Evolutionary conservation across 2,797 vertebrate genomes (phyloP).

Genomic region (Orientallactaga sibirica): DNA sequence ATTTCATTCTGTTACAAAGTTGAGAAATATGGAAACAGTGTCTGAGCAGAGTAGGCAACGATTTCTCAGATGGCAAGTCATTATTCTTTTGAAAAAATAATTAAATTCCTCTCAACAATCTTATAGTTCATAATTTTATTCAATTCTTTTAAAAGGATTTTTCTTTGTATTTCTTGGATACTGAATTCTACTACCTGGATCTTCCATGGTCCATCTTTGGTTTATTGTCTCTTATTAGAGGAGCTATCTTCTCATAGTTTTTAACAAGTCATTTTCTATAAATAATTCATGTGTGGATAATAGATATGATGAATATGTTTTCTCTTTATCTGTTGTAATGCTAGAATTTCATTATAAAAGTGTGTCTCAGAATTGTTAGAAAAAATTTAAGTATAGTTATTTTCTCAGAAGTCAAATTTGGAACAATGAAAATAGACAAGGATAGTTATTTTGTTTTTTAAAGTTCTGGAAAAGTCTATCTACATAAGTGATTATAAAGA

Average conservation of each 20-base stretch:
- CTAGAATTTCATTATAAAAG: constrained; percentile 37
- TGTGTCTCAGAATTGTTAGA: constrained; percentile 40
- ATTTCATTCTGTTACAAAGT: constrained; percentile 46
- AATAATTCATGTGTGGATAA: constrained; percentile 12
- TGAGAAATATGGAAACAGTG: constrained; percentile 14
- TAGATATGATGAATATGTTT: constrained; percentile 3
- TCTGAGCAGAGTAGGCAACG: background rate
- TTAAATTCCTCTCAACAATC: constrained; percentile 9
- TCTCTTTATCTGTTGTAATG: constrained; percentile 31
- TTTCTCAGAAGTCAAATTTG: constrained; percentile 66
- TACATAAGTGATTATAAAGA: background rate
- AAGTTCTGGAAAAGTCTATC: constrained; percentile 21
- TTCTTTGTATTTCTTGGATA: background rate
- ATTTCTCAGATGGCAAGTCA: constrained; percentile 2
- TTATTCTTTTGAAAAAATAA: constrained; percentile 41
- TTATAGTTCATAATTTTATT: constrained; percentile 23
- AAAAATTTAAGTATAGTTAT: constrained; percentile 33
- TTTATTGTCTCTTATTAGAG: background rate
- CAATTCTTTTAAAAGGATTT: constrained; percentile 17
- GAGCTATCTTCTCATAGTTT: constrained; percentile 18
- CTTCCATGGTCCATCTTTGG: background rate
- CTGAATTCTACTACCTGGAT: background rate
- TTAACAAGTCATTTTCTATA: background rate
- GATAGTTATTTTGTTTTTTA: constrained; percentile 62
- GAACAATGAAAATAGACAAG: constrained; percentile 44